These are phyloP conservation scores for Folsomia manolachei DNA, from an alignment of 2,888 invertebrate species.

Conservation along the genomic window DNA sequence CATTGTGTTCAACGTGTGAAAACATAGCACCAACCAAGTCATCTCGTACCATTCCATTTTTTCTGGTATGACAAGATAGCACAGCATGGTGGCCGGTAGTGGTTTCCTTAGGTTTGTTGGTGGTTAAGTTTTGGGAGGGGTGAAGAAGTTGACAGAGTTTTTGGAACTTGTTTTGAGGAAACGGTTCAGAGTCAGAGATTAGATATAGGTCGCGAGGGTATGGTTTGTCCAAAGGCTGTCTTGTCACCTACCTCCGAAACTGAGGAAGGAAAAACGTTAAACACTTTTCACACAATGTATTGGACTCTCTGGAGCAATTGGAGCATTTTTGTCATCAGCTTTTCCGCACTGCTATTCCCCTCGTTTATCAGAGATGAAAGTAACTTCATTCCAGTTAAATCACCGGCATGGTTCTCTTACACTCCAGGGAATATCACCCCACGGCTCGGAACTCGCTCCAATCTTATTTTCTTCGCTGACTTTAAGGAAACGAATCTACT, in stretches of 20 bases:
- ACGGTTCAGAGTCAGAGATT: slow-evolving; percentile 20
- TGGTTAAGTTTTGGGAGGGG: neutral
- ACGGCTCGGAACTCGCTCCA: slow-evolving; percentile 8
- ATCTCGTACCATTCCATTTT: too few species aligned
- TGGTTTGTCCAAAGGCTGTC: slow-evolving; percentile 41
- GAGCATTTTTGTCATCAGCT: slow-evolving; percentile 51
- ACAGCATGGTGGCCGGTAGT: neutral
- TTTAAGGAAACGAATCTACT: slow-evolving; percentile 9
- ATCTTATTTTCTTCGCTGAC: slow-evolving; percentile 14
- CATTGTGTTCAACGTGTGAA: slow-evolving; percentile 13
- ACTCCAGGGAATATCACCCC: slow-evolving; percentile 36
- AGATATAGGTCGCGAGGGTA: slow-evolving; percentile 49
- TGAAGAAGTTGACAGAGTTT: slow-evolving; percentile 18
- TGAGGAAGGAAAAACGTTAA: slow-evolving; percentile 27
- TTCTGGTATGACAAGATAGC: too few species aligned
- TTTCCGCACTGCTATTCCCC: slow-evolving; percentile 41
- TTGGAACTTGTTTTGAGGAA: slow-evolving; percentile 16
- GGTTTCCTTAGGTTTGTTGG: neutral
- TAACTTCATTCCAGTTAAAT: slow-evolving; percentile 51
- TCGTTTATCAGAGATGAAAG: slow-evolving; percentile 50
- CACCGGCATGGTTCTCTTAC: slow-evolving; percentile 41
- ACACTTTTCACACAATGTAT: slow-evolving; percentile 43
- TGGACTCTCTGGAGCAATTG: slow-evolving; percentile 50
- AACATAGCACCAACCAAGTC: neutral
- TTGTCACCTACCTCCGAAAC: too few species aligned